Evolutionary conservation across 2,113 vertebrate genomes (phyloP), one percentile per base, ranked within the genome.

Genomic region (Eurypyga helias): DNA sequence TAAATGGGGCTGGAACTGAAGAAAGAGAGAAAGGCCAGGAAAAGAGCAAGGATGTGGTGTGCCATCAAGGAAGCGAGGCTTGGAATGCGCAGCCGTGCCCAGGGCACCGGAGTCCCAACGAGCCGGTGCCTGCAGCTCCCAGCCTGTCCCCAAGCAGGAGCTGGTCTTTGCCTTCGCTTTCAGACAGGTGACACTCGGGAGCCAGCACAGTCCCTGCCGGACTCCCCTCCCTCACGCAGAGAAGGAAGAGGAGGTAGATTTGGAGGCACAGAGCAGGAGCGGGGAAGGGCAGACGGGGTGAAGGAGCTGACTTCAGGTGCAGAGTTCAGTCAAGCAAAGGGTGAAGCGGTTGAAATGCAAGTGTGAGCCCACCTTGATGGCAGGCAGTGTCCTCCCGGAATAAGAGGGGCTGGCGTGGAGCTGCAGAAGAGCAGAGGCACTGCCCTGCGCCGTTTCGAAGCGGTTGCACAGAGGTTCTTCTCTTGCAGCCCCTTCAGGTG

Each of bases 381-480:
- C 73, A 34, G 28, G 69, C 71, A 86, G 79, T 11, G 4, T 19
- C 23, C 21, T 13, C 13, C 28, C 2, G 2, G 36, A 62, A 25
- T 1, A 3, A 2, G 8, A 29, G n/a, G 38, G 55, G 29, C 55
- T 0, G 4, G 31, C 0, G 4, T 17, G 67, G 81, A 55, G 33
- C 58, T 48, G 10, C 2, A 33, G 61, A 60, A 41, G 49, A 82
- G 85, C 5, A 7, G 85, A 33, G 11, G 18, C 25, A 4, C 24
- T 55, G 60, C 18, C 41, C 33, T 18, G 51, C 0, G 11, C n/a
- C 2, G 7, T 28, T 33, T 3, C 0, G 2, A 57, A 29, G 87
- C 2, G 0, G 43, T 43, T 13, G 26, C 54, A 29, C 12, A 2
- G 12, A 13, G 34, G 49, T 16, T 55, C 52, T n/a, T 41, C 62